Evolutionary conservation across 2,797 vertebrate species (phyloP).

Genomic region (Neoniphon sammara): DNA sequence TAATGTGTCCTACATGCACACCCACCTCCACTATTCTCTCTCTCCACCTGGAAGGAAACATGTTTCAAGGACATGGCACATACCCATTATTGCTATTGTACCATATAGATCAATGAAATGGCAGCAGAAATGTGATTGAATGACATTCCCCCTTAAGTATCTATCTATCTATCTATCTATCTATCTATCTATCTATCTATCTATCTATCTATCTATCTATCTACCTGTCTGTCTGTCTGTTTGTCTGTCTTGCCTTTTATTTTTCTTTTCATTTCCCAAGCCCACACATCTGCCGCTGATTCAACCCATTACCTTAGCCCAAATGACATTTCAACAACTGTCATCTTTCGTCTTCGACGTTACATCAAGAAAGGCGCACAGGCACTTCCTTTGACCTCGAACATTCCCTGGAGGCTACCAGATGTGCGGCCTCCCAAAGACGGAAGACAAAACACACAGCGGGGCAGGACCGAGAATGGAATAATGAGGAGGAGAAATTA

Average conservation of each 20-base stretch:
- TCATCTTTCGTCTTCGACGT: constrained; percentile 43
- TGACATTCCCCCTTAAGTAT: too few species aligned
- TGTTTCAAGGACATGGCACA: constrained; percentile 16
- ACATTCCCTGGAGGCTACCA: neutral
- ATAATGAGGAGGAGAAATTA: neutral
- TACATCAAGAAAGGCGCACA: constrained; percentile 19
- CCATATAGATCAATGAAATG: constrained; percentile 15
- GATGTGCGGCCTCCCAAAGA: constrained; percentile 3
- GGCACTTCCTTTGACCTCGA: constrained; percentile 21
- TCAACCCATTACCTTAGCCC: constrained; percentile 49
- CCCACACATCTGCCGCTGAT: constrained; percentile 37
- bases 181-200: too few species aligned
- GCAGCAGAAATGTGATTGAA: neutral
- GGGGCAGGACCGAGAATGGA: neutral
- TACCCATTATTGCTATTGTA: constrained; percentile 23
- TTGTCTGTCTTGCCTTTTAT: neutral
- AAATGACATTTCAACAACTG: constrained; percentile 55
- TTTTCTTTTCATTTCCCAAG: constrained; percentile 31
- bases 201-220: neutral
- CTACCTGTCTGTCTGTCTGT: neutral
- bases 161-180: too few species aligned
- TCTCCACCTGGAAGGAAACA: neutral
- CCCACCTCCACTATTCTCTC: neutral
- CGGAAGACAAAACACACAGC: neutral
- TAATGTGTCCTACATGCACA: constrained; percentile 23